phyloP scores from a whole-genome alignment of 2,113 vertebrate genomes.

The Gymnobelideus leadbeateri region DNA sequence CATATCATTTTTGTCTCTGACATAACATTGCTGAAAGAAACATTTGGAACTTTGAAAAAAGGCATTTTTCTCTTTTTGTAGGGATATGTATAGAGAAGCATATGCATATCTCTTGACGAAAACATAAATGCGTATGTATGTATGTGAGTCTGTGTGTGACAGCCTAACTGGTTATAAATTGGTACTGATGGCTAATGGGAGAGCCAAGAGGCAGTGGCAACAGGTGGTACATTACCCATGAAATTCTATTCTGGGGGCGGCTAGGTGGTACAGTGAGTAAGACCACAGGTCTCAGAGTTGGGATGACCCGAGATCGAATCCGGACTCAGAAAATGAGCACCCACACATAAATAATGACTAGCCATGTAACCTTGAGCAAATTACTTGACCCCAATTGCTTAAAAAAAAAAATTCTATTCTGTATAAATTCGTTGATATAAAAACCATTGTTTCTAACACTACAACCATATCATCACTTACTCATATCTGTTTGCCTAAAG shows the following conservation, averaged over 20 bases:
- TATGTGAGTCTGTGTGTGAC: background rate
- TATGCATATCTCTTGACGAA: background rate
- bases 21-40: background rate
- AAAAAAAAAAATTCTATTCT: background rate
- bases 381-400: too few species aligned
- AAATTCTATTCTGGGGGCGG: background rate
- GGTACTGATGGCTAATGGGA: background rate
- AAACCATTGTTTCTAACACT: background rate
- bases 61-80: background rate
- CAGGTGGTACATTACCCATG: background rate
- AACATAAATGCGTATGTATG: background rate
- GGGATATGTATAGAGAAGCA: background rate
- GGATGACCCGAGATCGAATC: too few species aligned
- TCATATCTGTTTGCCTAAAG: background rate
- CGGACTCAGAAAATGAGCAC: too few species aligned
- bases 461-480: background rate
- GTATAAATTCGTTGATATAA: background rate
- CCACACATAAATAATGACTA: too few species aligned
- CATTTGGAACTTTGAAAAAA: constrained; percentile 40
- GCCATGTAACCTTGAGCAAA: too few species aligned
- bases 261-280: too few species aligned
- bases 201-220: background rate
- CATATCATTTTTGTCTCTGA: background rate
- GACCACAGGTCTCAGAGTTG: too few species aligned
- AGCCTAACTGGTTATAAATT: background rate